Evolutionary conservation across 2,797 vertebrate species (phyloP).

Genomic region (Ispidina picta): DNA sequence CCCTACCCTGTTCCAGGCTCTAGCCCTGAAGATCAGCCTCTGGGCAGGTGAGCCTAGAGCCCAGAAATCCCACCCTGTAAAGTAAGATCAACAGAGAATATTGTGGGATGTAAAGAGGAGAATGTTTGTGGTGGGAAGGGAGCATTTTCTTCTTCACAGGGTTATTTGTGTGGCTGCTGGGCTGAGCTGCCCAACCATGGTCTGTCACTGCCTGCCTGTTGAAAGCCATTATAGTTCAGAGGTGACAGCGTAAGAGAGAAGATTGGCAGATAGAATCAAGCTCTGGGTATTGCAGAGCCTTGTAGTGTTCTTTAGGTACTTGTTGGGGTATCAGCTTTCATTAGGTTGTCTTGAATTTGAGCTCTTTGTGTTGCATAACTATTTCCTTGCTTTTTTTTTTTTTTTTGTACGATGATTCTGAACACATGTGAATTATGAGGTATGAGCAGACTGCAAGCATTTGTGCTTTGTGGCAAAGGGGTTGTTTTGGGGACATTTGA

Average conservation of each 20-base stretch:
- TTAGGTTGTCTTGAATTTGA: background rate
- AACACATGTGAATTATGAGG: background rate
- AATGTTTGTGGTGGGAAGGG: background rate
- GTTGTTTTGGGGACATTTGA: slow-evolving; percentile 16
- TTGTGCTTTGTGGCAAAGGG: background rate
- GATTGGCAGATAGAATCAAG: background rate
- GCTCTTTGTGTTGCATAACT: background rate
- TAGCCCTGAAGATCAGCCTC: slow-evolving; percentile 88
- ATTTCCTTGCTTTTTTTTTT: background rate
- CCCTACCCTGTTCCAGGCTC: slow-evolving; percentile 89
- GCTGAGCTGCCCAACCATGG: background rate
- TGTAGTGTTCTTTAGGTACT: background rate
- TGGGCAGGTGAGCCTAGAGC: slow-evolving; percentile 89
- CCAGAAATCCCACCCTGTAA: slow-evolving; percentile 66
- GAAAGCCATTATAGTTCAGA: background rate
- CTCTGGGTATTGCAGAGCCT: background rate
- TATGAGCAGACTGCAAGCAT: background rate
- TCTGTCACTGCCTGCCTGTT: background rate
- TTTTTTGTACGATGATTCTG: background rate
- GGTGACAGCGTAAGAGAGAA: background rate
- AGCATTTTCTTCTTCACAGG: background rate
- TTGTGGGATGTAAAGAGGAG: background rate
- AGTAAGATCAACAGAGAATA: slow-evolving; percentile 77
- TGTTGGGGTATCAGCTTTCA: background rate
- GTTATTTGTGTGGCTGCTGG: background rate